Evolutionary conservation across 2,888 invertebrate genomes (phyloP), one percentile per base, ranked within the genome.

Genomic region (Ophion costatus): DNA sequence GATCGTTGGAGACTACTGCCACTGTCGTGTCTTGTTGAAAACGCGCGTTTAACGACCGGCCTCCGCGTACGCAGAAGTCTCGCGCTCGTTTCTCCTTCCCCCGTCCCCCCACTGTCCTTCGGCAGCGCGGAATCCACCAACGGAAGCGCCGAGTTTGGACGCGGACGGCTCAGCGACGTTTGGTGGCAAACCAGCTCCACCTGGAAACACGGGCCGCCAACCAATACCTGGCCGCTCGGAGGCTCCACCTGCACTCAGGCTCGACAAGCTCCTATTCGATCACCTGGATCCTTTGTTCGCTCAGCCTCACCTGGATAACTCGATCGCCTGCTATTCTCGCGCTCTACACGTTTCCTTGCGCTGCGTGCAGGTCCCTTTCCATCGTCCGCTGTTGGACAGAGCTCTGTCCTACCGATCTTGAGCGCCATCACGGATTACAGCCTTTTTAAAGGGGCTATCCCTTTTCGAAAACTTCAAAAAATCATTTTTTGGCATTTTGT

Each of bases 181-280:
- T 45, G 17, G n/a, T 29, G 11, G 66, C 10, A 38, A 5, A 24
- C 56, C 17, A 38, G 77, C 80, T 78, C 77, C 77, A 84, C 84
- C 84, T 84, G 63, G 61, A 57, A 61, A 22, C 78, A 81, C 57
- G 78, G 24, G 64, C 17, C n/a, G 45, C 2, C 20, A 63, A 57
- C 11, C 33, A 10, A 11, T 64, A 76, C 76, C 71, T 63, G 42
- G 11, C 29, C 51, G 59, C 17, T 22, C 17, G 33, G 20, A 7
- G 42, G 77, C 80, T 73, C 74, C 80, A 64, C 57, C 84, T 84
- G 69, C 11, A 38, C 71, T 24, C 80, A 80, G 80, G 76, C 51
- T 38, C 10, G 1, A 9, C 10, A 71, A 80, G 14, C 64, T 45
- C 11, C 0, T 17, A 29, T 17, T 14, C 4, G 51, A 0, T 69